These are phyloP conservation scores for Caenorhabditis elegans DNA, from an alignment of 1,140 invertebrate species.

Conservation along the genomic window DNA sequence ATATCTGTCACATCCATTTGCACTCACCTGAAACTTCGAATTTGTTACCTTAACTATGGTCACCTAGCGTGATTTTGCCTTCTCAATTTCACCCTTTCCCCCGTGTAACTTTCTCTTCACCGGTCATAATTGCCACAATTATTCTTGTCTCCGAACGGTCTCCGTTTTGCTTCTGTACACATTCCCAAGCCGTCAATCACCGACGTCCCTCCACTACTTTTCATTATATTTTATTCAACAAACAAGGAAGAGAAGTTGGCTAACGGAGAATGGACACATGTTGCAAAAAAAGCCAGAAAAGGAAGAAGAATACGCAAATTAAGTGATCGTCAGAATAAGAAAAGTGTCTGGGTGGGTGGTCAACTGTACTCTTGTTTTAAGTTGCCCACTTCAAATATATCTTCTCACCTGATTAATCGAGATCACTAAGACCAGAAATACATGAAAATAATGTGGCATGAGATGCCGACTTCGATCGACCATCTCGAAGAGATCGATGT, in stretches of 20 bases:
- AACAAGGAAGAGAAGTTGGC: neutral
- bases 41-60: no score
- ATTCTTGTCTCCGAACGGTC: slow-evolving; percentile 21
- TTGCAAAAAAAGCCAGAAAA: neutral
- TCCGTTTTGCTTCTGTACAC: slow-evolving; percentile 24
- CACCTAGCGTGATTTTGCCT: no score
- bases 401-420: neutral
- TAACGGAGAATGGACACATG: neutral
- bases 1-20: slow-evolving; percentile 11
- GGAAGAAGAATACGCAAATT: neutral
- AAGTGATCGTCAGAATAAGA: neutral
- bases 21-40: neutral
- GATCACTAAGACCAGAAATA: neutral
- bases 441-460: neutral
- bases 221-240: neutral
- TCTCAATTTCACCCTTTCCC: neutral
- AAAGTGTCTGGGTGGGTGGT: neutral
- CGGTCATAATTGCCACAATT: slow-evolving; percentile 25
- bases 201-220: neutral
- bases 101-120: neutral
- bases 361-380: neutral
- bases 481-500: slow-evolving; percentile 2
- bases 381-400: neutral
- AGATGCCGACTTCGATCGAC: slow-evolving; percentile 13
- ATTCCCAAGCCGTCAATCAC: neutral